Evolutionary conservation across 2,888 invertebrate genomes (phyloP), one percentile per base, ranked within the genome.

Genomic region (Macrophya alboannulata): DNA sequence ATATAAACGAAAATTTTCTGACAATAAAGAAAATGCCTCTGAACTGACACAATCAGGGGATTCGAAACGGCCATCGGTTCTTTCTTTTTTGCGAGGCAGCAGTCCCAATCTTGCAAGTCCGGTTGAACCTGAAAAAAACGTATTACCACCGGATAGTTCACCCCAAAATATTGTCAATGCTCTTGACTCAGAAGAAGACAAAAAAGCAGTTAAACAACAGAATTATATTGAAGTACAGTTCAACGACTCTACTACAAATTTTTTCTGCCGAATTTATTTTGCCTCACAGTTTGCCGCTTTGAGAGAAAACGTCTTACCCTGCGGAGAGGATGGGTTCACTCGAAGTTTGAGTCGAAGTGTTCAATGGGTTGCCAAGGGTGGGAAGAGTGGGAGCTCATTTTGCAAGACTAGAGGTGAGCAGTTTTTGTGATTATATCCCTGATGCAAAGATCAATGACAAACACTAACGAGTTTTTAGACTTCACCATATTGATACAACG

Each of bases 351-450:
- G 97, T 59, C 95, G 97, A 87, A 98, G 98, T 91, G 95, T 97
- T 59, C 97, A 97, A 84, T 99, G 99, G 99, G 97, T 97, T 76
- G 99, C 99, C 0, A 95, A 97, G 88, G 99, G 99, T 5, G 99
- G 99, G 51, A 99, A 99, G 94, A 99, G 99, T 0, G 99, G 99
- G 0, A 99, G 99, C 9, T 96, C 97, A 51, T 99, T 99, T 94
- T 97, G 98, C 92, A 99, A 99, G 95, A 99, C 98, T 62, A 95
- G 96, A 93, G 98, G 97, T 97, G 91, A 86, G 84, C 72, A 43
- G 48, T 71, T 81, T 55, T 51, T 84, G 25, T 62, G 86, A 85
- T 83, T 40, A 86, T 87, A 86, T 87, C 86, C n/a, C 93, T 97
- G 99, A 99, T 93, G 98, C 98, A 93, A 95, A 99, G 84, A 99